Base-by-base conservation (phyloP, 2,797 vertebrate genomes). In the Micromesistius poutassou region DNA sequence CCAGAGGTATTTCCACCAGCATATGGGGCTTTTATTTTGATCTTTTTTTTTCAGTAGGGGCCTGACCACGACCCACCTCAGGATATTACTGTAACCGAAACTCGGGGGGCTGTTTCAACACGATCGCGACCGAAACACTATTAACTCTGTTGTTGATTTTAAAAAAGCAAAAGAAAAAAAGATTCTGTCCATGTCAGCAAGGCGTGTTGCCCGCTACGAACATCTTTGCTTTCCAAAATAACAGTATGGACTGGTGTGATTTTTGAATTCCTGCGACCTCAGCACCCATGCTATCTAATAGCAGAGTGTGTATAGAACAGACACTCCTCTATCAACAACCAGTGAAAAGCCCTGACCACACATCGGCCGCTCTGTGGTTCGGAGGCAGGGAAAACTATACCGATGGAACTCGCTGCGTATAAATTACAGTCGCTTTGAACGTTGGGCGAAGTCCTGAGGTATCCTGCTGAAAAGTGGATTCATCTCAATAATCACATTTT, bases 171-270 rank as follows among this genome's bases (percentile, higher is more conserved):
- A 50, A 22, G 46, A 22, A 50, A 42, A 42, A 62, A 8, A 62
- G 62, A 28, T 68, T 68, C n/a, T 13, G 62, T 28, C 62, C 62
- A 10, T 4, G 62, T 68, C 62, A 68, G 62, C 62, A 25, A 62
- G n/a, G 55, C n/a, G 55, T 9, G 22, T 9, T 9, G 55, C 55
- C 6, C 2, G n/a, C 55, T 62, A 8, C 22, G n/a, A 4, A 68
- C 62, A 68, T 68, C 62, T 68, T 28, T 62, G 55, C 55, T 62
- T 68, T 68, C 62, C 62, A 68, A 28, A 68, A 68, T 68, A 68
- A 68, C 62, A 68, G 62, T 28, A 28, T 74, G 73, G 40, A 46
- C 38, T 30, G 0, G 38, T 74, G 36, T 74, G 35, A 40, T 74
- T 74, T 13, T 46, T 6, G n/a, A 74, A 28, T 40, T n/a, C 16